Conservation (phyloP, 2,797 vertebrate species). For the Micrastur ruficollis region DNA sequence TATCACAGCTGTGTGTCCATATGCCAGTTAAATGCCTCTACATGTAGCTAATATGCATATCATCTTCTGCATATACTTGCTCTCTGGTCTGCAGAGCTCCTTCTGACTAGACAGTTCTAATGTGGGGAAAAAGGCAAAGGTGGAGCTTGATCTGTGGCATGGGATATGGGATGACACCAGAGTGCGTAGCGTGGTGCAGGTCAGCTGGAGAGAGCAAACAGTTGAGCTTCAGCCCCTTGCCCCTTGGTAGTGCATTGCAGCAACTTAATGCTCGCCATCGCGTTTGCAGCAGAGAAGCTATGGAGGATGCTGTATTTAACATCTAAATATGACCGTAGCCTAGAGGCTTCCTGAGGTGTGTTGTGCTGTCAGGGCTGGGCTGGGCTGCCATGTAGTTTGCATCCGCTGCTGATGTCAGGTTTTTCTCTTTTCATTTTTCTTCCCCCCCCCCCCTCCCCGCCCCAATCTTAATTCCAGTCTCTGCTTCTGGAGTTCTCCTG, state of each 20-base stretch:
- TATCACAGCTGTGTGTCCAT: neutral
- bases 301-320: neutral
- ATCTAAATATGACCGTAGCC: rapidly evolving
- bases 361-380: neutral
- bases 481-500: neutral
- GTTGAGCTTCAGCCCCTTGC: no score
- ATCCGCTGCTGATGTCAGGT: neutral
- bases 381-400: neutral
- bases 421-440: neutral
- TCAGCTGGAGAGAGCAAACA: neutral
- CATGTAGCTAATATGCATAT: rapidly evolving
- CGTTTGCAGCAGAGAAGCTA: rapidly evolving
- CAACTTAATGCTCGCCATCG: rapidly evolving
- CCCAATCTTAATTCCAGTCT: neutral
- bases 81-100: neutral
- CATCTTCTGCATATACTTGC: neutral
- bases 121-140: rapidly evolving
- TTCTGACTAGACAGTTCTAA: neutral
- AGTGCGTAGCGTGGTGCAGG: rapidly evolving
- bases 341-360: neutral
- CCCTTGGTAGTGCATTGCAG: neutral
- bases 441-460: no score
- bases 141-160: rapidly evolving
- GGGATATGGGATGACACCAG: rapidly evolving
- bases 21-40: neutral